Base-by-base conservation (phyloP, 1,140 invertebrate genomes). In the Cotesia chilonis region DNA sequence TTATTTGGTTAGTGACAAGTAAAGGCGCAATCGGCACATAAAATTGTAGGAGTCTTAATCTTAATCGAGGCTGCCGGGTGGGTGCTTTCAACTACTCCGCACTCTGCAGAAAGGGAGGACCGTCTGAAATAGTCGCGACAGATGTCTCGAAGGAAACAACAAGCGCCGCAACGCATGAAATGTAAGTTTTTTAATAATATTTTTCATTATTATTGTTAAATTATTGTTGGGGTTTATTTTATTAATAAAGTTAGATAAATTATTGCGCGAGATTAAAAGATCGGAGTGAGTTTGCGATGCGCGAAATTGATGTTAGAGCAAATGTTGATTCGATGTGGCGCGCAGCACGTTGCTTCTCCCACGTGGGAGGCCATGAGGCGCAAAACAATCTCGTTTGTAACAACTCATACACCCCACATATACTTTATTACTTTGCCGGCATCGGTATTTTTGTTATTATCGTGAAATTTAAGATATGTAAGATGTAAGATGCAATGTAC, bases 101-200 rank as follows among this genome's bases (percentile, higher is more conserved):
- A 37, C 28, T 67, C n/a, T 59, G 66, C 6, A 2, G 36, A 10
- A 28, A 35, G 35, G 61, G 61, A 63, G 10, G 41, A 37, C 17
- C 17, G 65, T 65, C 55, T 4, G 55, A 63, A 61, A 55, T 37
- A 51, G 37, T 75, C 82, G 78, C 79, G 82, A 81, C 84, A 85
- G 83, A 87, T 87, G 85, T 79, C 84, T 82, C 84, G 85, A 79
- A 85, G 84, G 80, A 87, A 87, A 86, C 85, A 86, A 78, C 83
- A 86, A 82, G 84, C 84, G 71, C 85, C 85, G 76, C 84, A 87
- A 86, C 84, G 85, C 71, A 86, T 86, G 85, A 87, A 86, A 87
- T 87, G 85, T 86, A 75, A 86, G 85, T 84, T 52, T 6, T 14
- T 47, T 3, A 28, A 28, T 28, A 3, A 28, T 28, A 28, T 28